Base-by-base conservation (phyloP, 92 coral and sea anemone species). In the Paragorgia papillata region DNA sequence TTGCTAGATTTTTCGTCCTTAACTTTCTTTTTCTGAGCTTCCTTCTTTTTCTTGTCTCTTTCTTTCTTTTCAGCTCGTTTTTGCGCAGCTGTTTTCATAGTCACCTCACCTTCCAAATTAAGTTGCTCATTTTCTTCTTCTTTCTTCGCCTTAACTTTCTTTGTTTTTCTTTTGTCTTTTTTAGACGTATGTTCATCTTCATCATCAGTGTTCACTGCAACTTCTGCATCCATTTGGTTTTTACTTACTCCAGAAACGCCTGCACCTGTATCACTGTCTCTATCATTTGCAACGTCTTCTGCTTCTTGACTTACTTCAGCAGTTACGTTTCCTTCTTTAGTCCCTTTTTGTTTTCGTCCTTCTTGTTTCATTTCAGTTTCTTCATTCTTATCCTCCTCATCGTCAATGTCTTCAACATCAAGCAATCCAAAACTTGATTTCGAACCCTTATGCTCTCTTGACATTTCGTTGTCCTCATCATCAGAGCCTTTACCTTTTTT, bases 11-110 rank as follows among this genome's bases (percentile, higher is more conserved):
- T 87, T 24, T 87, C 75, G 19, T 71, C 78, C 80, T 91, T 95
- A 18, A 84, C 88, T 68, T 88, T 91, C 34, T 87, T 92, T 85
- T 89, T 94, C 35, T 95, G 97, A 19, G 89, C 80, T 53, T 88
- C 98, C 29, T 83, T 91, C 81, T 95, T 95, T 84, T 91, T 91
- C 79, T 89, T 95, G 28, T 91, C 99, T 60, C 99, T 85, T 71
- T 95, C 99, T 55, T 95, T 95, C 80, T 95, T 95, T 51, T 95
- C 99, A 18, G 99, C 99, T 80, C 93, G 80, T 60, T 95, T 95
- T 75, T 95, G 99, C 37, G 99, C 99, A 20, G 99, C 97, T 33
- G 97, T 95, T 83, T 95, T 95, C 1, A 95, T 55, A 32, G 75
- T 61, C n/a, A 83, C 78, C 1, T 62, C 92, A 24, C 79, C 80